Conservation (phyloP, 2,797 vertebrate species). For the Borostomias antarcticus region DNA sequence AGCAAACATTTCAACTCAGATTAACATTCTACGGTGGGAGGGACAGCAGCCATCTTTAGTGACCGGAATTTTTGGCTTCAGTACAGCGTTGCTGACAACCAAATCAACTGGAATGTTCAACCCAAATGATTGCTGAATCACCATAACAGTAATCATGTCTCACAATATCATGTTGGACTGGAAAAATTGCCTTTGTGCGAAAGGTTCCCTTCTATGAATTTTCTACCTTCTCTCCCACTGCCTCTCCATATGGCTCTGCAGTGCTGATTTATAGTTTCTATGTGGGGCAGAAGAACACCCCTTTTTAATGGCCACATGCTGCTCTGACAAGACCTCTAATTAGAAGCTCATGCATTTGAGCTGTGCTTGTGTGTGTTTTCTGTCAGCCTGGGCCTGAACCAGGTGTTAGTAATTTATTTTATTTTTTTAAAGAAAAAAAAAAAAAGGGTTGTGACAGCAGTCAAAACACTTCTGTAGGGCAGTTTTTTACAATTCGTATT, state of each 20-base stretch:
- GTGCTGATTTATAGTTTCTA: not conserved
- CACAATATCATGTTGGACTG: no score
- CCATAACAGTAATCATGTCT: not conserved
- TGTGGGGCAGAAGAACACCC: not conserved
- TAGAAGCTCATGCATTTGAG: constrained; percentile 8
- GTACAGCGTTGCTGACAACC: not conserved
- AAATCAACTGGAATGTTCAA: not conserved
- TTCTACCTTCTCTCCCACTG: not conserved
- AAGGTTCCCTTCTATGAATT: not conserved
- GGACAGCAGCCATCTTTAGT: not conserved
- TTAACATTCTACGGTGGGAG: not conserved
- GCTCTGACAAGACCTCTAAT: constrained; percentile 6
- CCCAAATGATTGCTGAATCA: not conserved
- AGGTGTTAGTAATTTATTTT: constrained; percentile 2
- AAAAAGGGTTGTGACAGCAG: not conserved
- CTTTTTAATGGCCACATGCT: constrained; percentile 25
- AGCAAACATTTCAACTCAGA: not conserved
- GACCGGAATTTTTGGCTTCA: not conserved
- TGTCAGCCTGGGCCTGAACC: constrained; percentile 6
- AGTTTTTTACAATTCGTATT: no score
- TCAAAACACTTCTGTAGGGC: not conserved
- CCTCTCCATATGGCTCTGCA: not conserved
- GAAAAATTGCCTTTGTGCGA: not conserved
- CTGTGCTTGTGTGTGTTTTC: not conserved
- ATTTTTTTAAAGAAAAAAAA: no score